Base-by-base conservation (phyloP, 53 echinoderm and acorn worm genomes). In the Holothuria leucospilota region DNA sequence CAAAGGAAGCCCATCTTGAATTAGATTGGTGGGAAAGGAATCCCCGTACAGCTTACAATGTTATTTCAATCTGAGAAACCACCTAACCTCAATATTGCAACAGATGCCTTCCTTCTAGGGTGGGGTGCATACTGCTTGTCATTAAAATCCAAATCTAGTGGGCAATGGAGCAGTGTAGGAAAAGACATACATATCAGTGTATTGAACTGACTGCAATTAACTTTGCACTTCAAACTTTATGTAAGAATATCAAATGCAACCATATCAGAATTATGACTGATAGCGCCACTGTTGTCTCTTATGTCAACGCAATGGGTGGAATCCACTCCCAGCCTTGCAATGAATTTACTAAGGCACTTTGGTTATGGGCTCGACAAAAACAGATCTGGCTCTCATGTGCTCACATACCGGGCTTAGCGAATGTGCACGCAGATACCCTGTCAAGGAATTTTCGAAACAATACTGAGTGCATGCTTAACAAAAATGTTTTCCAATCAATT, bases 61-160 rank as follows among this genome's bases (percentile, higher is more conserved):
- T 34, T 20, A 82, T 82, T 62, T 41, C n/a, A n/a, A n/a, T n/a
- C 21, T 20, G 53, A 85, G 20, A 85, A 51, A 26, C 28, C 14
- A 7, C 63, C 39, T 26, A 67, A 83, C 46, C 27, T 66, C 34
- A 34, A 2, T 34, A 34, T 34, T 34, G 34, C 34, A 34, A 34
- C 34, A 34, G 34, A 34, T 34, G 34, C 34, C 34, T 34, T 3
- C 34, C 34, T 34, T 34, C 34, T 34, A 34, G 34, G 34, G 34
- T 34, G 70, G 85, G 83, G 70, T 53, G 85, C 85, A 27, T 4
- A 68, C 63, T 85, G 68, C n/a, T 56, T 21, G 20, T 69, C 85
- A 56, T 28, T 49, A 30, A 15, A 49, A 69, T 29, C 70, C 23
- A 42, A 69, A 42, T 52, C 70, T 27, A 68, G 27, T 46, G 68